A percentile compares a stretch with the other conserved stretches of the same genome.
Conservation (phyloP, 2,113 vertebrate species). For the Papio anubis region DNA sequence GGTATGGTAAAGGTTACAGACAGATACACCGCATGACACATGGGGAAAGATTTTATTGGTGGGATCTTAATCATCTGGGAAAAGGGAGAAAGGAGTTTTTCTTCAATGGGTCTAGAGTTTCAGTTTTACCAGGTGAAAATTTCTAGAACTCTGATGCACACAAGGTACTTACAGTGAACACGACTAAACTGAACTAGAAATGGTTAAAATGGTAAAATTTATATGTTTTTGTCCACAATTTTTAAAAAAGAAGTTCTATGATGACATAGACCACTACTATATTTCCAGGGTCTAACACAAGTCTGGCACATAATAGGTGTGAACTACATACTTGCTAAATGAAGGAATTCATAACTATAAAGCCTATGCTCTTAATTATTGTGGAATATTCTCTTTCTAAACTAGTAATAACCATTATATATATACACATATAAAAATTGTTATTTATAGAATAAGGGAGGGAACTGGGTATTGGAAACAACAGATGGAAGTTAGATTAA, state of each 20-base stretch:
- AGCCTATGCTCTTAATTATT: background rate
- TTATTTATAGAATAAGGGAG: background rate
- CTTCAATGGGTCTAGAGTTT: background rate
- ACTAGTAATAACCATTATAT: background rate
- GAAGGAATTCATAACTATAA: background rate
- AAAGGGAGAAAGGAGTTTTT: background rate
- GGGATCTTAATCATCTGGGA: slow-evolving; percentile 89
- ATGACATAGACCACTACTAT: background rate
- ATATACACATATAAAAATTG: background rate
- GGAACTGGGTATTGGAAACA: no score
- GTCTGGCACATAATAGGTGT: background rate
- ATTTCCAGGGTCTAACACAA: background rate
- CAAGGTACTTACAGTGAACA: background rate
- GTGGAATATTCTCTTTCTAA: background rate
- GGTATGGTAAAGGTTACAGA: slow-evolving; percentile 86
- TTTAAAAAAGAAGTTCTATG: background rate
- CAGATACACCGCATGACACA: slow-evolving; percentile 92
- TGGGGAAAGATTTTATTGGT: slow-evolving; percentile 93
- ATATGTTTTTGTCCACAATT: background rate
- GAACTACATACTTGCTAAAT: background rate
- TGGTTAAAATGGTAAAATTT: background rate
- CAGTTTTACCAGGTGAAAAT: background rate
- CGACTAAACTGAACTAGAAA: background rate
- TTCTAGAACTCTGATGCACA: background rate
- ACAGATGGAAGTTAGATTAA: background rate